These are phyloP conservation scores for Python bivittatus DNA, from an alignment of 2,113 vertebrate genomes.

Conservation along the genomic window DNA sequence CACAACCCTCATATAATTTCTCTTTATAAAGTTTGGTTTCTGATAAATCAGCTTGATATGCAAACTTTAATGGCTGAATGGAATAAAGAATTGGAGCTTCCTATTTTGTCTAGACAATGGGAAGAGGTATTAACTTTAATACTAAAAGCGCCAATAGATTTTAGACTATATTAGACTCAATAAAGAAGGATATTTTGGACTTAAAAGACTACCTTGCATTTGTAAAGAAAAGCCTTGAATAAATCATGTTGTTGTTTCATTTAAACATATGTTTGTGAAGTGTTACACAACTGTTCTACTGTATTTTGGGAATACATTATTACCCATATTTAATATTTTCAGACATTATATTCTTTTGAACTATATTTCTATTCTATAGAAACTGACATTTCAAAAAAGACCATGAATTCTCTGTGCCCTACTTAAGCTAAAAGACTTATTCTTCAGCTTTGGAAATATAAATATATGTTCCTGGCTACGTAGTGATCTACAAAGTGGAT, in stretches of 20 bases:
- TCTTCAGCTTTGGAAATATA: not conserved
- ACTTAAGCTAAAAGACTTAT: not conserved
- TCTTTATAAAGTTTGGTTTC: too few species aligned
- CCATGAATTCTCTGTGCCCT: not conserved
- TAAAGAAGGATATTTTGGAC: not conserved
- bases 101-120: too few species aligned
- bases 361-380: not conserved
- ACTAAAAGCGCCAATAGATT: too few species aligned
- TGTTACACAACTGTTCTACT: not conserved
- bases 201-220: not conserved
- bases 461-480: not conserved
- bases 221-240: not conserved
- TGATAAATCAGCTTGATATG: too few species aligned
- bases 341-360: not conserved
- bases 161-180: too few species aligned
- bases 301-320: not conserved
- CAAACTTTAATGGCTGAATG: too few species aligned
- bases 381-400: not conserved
- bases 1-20: too few species aligned
- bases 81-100: too few species aligned
- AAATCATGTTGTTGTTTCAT: not conserved
- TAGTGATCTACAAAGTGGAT: not conserved
- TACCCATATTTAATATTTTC: not conserved
- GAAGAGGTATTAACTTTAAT: too few species aligned
- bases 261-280: not conserved